Evolutionary conservation across 1,140 invertebrate genomes (phyloP).

Genomic region (Drosophila suzukii): DNA sequence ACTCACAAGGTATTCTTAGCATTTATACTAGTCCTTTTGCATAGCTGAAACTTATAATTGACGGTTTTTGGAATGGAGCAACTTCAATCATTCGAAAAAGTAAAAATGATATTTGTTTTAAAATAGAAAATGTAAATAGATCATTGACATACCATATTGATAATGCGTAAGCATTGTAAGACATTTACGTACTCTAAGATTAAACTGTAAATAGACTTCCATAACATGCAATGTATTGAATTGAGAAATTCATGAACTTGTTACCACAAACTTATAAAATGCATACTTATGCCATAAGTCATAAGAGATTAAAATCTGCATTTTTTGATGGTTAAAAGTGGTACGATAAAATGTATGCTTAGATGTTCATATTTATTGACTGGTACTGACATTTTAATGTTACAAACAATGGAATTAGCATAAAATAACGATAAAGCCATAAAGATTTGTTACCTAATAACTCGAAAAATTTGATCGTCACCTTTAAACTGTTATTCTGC

Average conservation of each 20-base stretch:
- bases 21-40: slow-evolving; percentile 41
- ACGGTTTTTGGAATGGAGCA: slow-evolving; percentile 30
- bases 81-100: slow-evolving; percentile 52
- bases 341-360: slow-evolving; percentile 43
- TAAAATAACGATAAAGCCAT: slow-evolving; percentile 41
- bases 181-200: slow-evolving; percentile 59
- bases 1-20: slow-evolving; percentile 43
- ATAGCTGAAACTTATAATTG: slow-evolving; percentile 67
- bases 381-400: slow-evolving; percentile 50
- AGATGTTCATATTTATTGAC: slow-evolving; percentile 55
- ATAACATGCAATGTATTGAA: slow-evolving; percentile 60
- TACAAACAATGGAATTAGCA: slow-evolving; percentile 47
- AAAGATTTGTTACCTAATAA: slow-evolving; percentile 47
- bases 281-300: slow-evolving; percentile 8
- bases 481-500: slow-evolving; percentile 50
- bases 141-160: slow-evolving; percentile 38
- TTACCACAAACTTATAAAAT: slow-evolving; percentile 39
- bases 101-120: slow-evolving; percentile 49
- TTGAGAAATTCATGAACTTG: slow-evolving; percentile 47
- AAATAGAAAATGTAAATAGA: slow-evolving; percentile 70
- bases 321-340: slow-evolving; percentile 25
- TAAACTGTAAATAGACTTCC: slow-evolving; percentile 70
- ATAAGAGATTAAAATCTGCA: slow-evolving; percentile 5
- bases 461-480: slow-evolving; percentile 48
- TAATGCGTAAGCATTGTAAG: slow-evolving; percentile 49